Conservation (phyloP, 2,113 vertebrate species). For the Oophaga pumilio region DNA sequence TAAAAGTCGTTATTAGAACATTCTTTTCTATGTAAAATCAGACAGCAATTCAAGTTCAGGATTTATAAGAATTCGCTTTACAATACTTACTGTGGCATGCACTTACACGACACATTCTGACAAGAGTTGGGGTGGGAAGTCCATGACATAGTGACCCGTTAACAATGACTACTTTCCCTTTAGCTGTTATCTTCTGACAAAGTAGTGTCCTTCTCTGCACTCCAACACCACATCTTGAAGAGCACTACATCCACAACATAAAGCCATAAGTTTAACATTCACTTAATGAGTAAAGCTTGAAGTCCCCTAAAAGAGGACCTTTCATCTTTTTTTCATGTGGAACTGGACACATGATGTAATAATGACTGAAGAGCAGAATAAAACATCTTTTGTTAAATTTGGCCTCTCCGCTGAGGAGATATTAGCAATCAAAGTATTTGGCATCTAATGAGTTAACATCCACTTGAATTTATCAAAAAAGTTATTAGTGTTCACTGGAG, state of each 20-base stretch:
- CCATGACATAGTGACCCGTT: conserved; percentile 69
- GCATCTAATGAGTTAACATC: too few relatives aligned
- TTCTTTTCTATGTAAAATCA: neutral
- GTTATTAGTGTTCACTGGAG: too few relatives aligned
- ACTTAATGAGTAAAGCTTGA: neutral
- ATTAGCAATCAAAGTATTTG: too few relatives aligned
- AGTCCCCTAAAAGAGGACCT: too few relatives aligned
- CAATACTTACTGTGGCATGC: conserved; percentile 82
- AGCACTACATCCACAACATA: conserved; percentile 77
- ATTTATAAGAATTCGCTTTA: neutral
- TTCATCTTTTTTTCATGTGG: too few relatives aligned
- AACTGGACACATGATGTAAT: too few relatives aligned
- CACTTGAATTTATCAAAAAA: too few relatives aligned
- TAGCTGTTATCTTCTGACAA: conserved; percentile 77
- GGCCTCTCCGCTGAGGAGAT: too few relatives aligned
- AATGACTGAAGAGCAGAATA: too few relatives aligned
- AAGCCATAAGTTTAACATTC: neutral
- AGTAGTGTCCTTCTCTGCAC: conserved; percentile 78
- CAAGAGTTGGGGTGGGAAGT: conserved; percentile 70
- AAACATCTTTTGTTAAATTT: too few relatives aligned
- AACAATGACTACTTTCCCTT: conserved; percentile 74
- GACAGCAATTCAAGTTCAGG: neutral
- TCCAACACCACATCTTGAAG: conserved; percentile 85
- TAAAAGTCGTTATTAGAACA: neutral
- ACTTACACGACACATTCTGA: conserved; percentile 81